Evolutionary conservation across 1,140 invertebrate genomes (phyloP), one percentile per base, ranked within the genome.

Genomic region (Belonocnema kinseyi): DNA sequence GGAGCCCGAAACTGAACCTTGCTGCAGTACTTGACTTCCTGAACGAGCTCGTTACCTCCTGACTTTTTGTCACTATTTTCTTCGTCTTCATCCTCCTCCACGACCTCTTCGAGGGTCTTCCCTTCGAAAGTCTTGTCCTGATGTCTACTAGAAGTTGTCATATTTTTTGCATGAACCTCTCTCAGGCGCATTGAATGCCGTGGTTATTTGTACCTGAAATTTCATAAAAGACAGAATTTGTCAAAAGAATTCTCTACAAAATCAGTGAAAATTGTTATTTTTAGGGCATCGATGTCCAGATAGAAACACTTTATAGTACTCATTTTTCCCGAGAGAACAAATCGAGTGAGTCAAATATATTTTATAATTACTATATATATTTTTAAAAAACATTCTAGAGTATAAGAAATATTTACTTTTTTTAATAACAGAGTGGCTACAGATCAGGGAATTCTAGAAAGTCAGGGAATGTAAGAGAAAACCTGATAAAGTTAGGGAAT

Each of bases 121-220:
- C 83, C 74, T 72, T 88, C 83, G 46, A 78, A 84, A 74, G 71
- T 75, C 77, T 82, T 85, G 16, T 77, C 80, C 46, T 77, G 61
- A 72, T 80, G 72, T 54, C 58, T 78, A 71, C 56, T 73, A 21
- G 26, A 21, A 72, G 61, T 74, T 61, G 76, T 58, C 75, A 77
- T 76, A 79, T 82, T 85, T 79, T 85, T 84, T 53, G 83, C 82
- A 73, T 82, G 79, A 79, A 82, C 83, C 75, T 90, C 85, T 82
- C 82, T 87, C 73, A 87, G 83, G 75, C 87, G 87, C 77, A 84
- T 80, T 10, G 89, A 90, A 71, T 86, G 84, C 86, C 86, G 86
- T 88, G 88, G 90, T 91, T 91, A 91, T 91, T 89, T 91, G 76
- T 90, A 91, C 75, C 90, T 91, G 78, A 10, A 86, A 80, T 75